Evolutionary conservation across 2,113 vertebrate genomes (phyloP).

Genomic region (Antechinus flavipes): DNA sequence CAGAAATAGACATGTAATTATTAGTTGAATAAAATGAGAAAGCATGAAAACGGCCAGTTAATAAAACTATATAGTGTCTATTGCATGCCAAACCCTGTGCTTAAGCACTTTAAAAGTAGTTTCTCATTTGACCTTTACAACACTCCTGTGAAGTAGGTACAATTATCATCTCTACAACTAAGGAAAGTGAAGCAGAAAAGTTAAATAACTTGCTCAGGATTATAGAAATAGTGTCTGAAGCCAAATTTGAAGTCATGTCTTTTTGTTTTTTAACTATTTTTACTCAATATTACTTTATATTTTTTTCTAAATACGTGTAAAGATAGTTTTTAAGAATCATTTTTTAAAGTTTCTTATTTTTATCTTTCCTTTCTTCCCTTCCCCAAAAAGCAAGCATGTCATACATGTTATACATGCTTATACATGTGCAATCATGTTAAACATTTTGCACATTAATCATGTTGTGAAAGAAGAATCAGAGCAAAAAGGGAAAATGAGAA

Average conservation of each 20-base stretch:
- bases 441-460: no score
- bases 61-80: not conserved
- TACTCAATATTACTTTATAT: no score
- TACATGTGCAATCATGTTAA: no score
- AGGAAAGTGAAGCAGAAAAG: not conserved
- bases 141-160: not conserved
- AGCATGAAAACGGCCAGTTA: not conserved
- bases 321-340: no score
- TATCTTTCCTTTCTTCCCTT: no score
- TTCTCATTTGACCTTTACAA: not conserved
- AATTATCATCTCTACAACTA: not conserved
- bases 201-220: not conserved
- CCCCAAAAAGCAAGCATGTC: no score
- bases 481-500: no score
- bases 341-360: no score
- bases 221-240: not conserved
- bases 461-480: no score
- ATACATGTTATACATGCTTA: no score
- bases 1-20: not conserved
- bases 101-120: not conserved
- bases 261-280: no score
- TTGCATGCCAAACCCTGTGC: not conserved
- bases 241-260: not conserved
- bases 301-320: no score
- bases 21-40: not conserved